Evolutionary conservation across 2,797 vertebrate species (phyloP), one percentile per base, ranked within the genome.

Genomic region (Ptychobarbus kaznakovi): DNA sequence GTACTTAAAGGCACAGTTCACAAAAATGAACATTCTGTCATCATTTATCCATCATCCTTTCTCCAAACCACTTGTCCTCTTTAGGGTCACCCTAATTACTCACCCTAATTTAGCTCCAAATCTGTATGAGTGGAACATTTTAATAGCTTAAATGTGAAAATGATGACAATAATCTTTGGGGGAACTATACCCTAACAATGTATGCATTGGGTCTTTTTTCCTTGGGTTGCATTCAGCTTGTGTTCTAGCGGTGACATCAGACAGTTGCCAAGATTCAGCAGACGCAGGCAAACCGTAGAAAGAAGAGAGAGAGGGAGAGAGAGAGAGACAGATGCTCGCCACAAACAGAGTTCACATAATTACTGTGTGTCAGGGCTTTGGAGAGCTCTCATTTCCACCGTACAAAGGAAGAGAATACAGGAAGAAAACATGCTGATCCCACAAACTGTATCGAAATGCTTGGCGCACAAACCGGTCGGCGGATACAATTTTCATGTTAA

Each of bases 341-440:
- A 44, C 86, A 87, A 89, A 89, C 84, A 85, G 70, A 86, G 78
- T 85, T 89, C 86, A 76, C 79, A 87, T 89, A 86, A 91, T 89
- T 89, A 89, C 70, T 87, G 77, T 87, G 65, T 87, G 84, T 82
- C 87, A 83, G 76, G 79, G 84, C 82, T 89, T 79, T 82, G 81
- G 70, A 53, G 46, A 80, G 83, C 81, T 86, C 83, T 82, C 53
- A 70, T 80, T 87, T 87, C 72, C 72, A 70, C 56, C 25, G 68
- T 61, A 78, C 85, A 89, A 79, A 84, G 83, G 65, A 84, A 80
- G 42, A 82, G 69, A 44, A 83, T 78, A 65, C 73, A 40, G 44
- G 70, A 78, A 82, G 82, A 81, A 88, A 89, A 89, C 70, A 82
- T 84, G 87, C 86, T 89, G 89, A 90, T 89, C 82, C 51, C 80